Conservation (phyloP, 2,797 vertebrate species). For the Hyperoplus lanceolatus region DNA sequence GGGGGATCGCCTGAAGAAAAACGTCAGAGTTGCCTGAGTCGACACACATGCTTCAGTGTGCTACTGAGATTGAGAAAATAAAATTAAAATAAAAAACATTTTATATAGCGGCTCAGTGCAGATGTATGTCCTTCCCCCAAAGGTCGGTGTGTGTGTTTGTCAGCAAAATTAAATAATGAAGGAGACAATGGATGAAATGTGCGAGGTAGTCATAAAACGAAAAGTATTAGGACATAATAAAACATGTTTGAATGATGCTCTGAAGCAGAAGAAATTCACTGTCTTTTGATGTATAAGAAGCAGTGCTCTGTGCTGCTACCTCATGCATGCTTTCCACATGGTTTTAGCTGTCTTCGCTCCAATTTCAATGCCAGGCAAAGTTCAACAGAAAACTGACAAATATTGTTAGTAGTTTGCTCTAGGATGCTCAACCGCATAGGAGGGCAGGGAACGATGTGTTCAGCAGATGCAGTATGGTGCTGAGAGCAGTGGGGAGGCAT, state of each 20-base stretch:
- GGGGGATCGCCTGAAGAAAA: conserved; percentile 70
- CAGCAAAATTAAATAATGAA: background rate
- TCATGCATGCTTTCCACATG: conserved; percentile 1
- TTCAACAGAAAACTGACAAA: background rate
- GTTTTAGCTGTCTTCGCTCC: conserved; percentile 1
- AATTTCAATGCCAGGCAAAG: background rate
- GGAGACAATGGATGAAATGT: background rate
- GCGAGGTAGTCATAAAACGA: background rate
- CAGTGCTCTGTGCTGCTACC: conserved; percentile 10
- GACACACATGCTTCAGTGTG: conserved; percentile 43
- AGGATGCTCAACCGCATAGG: conserved; percentile 30
- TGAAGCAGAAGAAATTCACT: conserved; percentile 9
- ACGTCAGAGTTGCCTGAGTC: conserved; percentile 57
- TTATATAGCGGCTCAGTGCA: conserved; percentile 5
- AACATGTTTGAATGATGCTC: conserved; percentile 15
- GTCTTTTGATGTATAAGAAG: background rate
- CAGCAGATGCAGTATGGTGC: conserved; percentile 27
- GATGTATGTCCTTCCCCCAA: conserved; percentile 18
- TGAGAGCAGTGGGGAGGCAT: conserved; percentile 33
- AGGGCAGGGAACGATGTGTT: conserved; percentile 36
- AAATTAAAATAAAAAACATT: conserved; percentile 6
- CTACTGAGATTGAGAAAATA: conserved; percentile 30
- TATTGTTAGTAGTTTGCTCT: conserved; percentile 3
- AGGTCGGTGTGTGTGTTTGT: background rate
- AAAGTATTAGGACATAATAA: conserved; percentile 12